Percentiles rank a stretch among this genome's conserved stretches.
phyloP scores from a whole-genome alignment of 2,797 vertebrate genomes.

The Chiloscyllium punctatum region DNA sequence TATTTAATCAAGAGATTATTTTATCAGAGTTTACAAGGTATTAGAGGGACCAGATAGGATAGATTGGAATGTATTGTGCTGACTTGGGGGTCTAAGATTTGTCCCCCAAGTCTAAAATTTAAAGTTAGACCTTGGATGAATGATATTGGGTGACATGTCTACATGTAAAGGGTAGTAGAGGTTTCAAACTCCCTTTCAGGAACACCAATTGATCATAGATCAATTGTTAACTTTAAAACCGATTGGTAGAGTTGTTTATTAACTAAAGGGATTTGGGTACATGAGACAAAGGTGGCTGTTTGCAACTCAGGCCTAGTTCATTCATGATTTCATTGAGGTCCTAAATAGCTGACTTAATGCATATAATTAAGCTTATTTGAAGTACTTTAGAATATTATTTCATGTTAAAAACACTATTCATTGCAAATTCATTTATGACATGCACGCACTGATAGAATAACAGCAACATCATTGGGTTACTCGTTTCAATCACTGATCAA shows the following conservation, averaged over 20 bases:
- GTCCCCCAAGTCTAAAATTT: no score
- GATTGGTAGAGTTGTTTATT: background rate
- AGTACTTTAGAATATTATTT: background rate
- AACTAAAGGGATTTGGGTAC: background rate
- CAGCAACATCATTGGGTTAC: no score
- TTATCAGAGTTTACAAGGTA: background rate
- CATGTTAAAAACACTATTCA: background rate
- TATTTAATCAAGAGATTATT: no score
- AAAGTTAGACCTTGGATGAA: background rate
- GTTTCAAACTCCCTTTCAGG: background rate
- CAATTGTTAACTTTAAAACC: background rate
- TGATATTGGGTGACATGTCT: background rate
- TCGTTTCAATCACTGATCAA: no score
- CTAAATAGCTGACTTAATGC: background rate
- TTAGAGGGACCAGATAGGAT: background rate
- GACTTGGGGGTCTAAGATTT: background rate
- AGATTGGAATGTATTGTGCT: background rate
- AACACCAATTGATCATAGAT: background rate
- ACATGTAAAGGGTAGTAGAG: background rate
- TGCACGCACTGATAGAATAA: no score
- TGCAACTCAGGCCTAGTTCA: background rate
- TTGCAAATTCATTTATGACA: background rate
- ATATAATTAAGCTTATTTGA: background rate
- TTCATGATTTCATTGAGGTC: background rate
- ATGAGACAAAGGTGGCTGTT: background rate